Base-by-base conservation (phyloP, 2,888 invertebrate genomes). In the Cinara cedri region DNA sequence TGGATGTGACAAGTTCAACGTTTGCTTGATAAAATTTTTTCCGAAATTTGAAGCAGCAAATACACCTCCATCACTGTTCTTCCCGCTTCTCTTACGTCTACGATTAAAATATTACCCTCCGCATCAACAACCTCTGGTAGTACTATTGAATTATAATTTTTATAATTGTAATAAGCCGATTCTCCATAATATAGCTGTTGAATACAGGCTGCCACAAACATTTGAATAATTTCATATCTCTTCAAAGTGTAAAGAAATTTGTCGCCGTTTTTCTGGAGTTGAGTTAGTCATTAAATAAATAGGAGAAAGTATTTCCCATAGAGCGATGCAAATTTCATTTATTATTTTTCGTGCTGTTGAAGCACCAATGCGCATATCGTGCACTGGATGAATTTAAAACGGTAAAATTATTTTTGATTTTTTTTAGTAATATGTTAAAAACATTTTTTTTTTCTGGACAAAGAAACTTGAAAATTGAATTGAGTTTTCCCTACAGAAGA, bases 201-300 rank as follows among this genome's bases (percentile, higher is more conserved):
- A 49, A 49, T 49, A 13, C 49, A 49, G 11, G 49, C 49, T 49
- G 49, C 49, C 49, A 49, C 49, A 49, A 49, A 49, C 49, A 49
- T 49, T 49, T 49, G 49, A 14, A 49, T 49, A 49, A 14, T 49
- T 49, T 14, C 49, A 11, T 13, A 49, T 13, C n/a, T n/a, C n/a
- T n/a, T n/a, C n/a, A n/a, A n/a, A n/a, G n/a, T n/a, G n/a, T n/a
- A n/a, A n/a, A n/a, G 21, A 42, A 71, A 80, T 21, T 19, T 62
- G 57, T 75, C 34, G 44, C 81, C 70, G 76, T 26, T n/a, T n/a
- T n/a, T n/a, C n/a, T n/a, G n/a, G n/a, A n/a, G n/a, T n/a, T n/a
- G n/a, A n/a, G n/a, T n/a, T 81, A 68, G 74, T 70, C 81, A 81
- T 81, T 65, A 78, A 60, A 54, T 78, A 81, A 51, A 81, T 70